Percentiles rank a stretch among this genome's conserved stretches.
Conservation (phyloP, 2,113 vertebrate species). For the Turdus rufiventris region DNA sequence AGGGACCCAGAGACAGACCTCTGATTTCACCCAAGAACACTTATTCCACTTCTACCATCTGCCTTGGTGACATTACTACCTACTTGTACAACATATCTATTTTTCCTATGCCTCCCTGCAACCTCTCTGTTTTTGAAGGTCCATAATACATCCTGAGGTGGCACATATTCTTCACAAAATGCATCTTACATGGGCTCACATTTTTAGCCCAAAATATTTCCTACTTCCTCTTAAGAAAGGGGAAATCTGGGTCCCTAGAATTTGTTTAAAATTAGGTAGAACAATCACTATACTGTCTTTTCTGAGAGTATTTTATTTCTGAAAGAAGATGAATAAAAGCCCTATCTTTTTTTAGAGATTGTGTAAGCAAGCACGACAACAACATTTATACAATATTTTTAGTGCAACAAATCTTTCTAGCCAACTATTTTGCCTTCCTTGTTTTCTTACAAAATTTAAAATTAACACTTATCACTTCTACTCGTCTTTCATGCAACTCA, state of each 20-base stretch:
- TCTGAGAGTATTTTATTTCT: background rate
- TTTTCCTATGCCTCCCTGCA: background rate
- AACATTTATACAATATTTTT: background rate
- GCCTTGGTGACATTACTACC: background rate
- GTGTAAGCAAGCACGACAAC: background rate
- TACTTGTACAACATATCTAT: background rate
- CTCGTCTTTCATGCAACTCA: background rate
- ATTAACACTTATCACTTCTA: background rate
- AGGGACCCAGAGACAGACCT: background rate
- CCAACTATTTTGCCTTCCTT: background rate
- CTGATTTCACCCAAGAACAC: background rate
- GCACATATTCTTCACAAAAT: background rate
- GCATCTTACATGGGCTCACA: rapidly evolving
- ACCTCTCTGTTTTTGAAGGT: background rate
- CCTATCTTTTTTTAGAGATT: background rate
- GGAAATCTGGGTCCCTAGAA: background rate
- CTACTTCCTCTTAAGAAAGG: background rate
- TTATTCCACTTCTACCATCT: background rate
- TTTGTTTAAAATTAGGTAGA: background rate
- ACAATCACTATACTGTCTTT: background rate
- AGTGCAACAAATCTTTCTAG: background rate
- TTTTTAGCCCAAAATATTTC: background rate
- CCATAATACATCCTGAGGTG: background rate
- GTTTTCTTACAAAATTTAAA: background rate
- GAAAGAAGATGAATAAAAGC: background rate